phyloP scores from a whole-genome alignment of 2,797 vertebrate genomes.

The Valencia hispanica region DNA sequence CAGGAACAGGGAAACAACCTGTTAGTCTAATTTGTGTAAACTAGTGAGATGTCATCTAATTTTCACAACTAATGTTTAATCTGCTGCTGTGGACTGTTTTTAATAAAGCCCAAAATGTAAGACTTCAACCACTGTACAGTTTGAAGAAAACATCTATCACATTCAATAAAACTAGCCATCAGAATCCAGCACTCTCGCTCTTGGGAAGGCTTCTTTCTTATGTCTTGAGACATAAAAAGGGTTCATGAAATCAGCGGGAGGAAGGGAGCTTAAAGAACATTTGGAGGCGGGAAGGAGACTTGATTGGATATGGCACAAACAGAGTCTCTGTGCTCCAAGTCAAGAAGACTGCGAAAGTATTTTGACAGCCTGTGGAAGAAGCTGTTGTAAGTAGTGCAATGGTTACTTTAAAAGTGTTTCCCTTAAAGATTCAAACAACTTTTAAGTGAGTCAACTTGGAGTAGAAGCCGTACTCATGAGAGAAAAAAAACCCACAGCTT shows the following conservation, averaged over 20 bases:
- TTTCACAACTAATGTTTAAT: conserved; percentile 41
- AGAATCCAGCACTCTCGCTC: conserved; percentile 51
- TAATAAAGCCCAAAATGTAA: conserved; percentile 49
- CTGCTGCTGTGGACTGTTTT: conserved; percentile 23
- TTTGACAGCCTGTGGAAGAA: conserved; percentile 32
- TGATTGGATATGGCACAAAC: conserved; percentile 59
- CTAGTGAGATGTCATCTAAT: conserved; percentile 29
- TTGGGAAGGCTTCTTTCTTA: conserved; percentile 40
- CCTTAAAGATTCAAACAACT: conserved; percentile 18
- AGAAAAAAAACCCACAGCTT: conserved; percentile 3
- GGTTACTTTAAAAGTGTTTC: conserved; percentile 34
- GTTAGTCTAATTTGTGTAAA: conserved; percentile 20
- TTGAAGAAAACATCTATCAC: conserved; percentile 55
- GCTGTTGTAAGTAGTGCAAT: conserved; percentile 27
- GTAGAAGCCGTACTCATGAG: conserved; percentile 7
- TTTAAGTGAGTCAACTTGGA: conserved; percentile 19
- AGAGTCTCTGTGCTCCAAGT: conserved; percentile 46
- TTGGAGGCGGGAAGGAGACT: conserved; percentile 50
- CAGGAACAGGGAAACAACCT: conserved; percentile 19
- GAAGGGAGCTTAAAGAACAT: conserved; percentile 48
- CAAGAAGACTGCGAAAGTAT: conserved; percentile 20
- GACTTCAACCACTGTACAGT: conserved; percentile 53
- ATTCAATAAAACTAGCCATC: conserved; percentile 56
- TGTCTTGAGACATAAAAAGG: conserved; percentile 56
- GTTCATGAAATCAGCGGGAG: conserved; percentile 70